A percentile compares a stretch with the other conserved stretches of the same genome.
Evolutionary conservation across 2,797 vertebrate species (phyloP).

Genomic region (Danio choprae): DNA sequence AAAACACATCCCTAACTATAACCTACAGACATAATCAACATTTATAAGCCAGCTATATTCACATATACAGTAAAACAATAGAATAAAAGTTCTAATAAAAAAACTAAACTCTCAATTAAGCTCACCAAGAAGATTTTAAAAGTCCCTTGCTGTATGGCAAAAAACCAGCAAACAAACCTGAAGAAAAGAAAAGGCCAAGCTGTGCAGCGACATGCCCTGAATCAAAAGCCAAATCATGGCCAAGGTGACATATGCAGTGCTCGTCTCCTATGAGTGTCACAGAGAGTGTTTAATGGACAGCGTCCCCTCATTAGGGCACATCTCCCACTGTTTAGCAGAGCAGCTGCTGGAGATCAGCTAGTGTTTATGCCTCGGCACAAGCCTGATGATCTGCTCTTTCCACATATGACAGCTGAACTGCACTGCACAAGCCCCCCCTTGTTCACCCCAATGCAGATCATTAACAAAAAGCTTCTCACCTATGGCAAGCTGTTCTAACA

Average conservation of each 20-base stretch:
- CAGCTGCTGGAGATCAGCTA: constrained; percentile 23
- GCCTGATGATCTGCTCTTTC: constrained; percentile 39
- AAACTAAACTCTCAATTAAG: constrained; percentile 3
- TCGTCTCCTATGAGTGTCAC: constrained; percentile 22
- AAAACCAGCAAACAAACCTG: not conserved
- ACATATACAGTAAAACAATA: not conserved
- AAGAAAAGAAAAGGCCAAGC: constrained; percentile 13
- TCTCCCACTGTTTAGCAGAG: constrained; percentile 46
- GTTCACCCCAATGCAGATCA: constrained; percentile 55
- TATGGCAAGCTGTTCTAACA: no score
- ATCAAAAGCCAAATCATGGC: constrained; percentile 34
- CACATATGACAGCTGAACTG: constrained; percentile 57
- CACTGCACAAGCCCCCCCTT: constrained; percentile 47
- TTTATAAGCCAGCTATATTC: not conserved
- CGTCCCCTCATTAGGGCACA: constrained; percentile 49
- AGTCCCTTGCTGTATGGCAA: not conserved
- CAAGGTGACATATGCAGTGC: constrained; percentile 25
- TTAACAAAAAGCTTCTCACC: constrained; percentile 54
- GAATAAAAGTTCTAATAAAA: not conserved
- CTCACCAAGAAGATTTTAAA: not conserved
- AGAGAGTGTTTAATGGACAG: constrained; percentile 29
- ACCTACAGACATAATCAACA: not conserved
- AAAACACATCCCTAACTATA: no score
- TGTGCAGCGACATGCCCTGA: constrained; percentile 2
- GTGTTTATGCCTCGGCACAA: constrained; percentile 31